Evolutionary conservation across 2,113 vertebrate species (phyloP).

Genomic region (Xyliphius kryptos): DNA sequence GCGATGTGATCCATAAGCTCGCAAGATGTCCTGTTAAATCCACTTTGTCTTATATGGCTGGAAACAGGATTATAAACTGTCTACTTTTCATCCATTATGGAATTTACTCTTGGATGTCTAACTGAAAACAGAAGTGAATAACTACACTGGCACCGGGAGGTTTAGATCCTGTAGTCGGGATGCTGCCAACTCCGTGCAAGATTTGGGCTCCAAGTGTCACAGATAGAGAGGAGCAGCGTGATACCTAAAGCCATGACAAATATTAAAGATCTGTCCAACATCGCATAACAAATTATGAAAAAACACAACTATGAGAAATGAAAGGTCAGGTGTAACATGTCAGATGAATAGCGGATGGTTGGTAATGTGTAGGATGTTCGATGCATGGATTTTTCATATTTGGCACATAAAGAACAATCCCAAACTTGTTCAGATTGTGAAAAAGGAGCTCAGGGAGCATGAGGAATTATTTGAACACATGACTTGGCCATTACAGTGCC

Average conservation of each 20-base stretch:
- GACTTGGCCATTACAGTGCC: too few relatives aligned
- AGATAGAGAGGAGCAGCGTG: neutral
- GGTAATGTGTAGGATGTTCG: too few relatives aligned
- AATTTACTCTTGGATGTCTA: conserved; percentile 38
- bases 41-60: conserved; percentile 45
- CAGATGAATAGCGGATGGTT: too few relatives aligned
- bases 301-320: too few relatives aligned
- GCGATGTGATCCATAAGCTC: conserved; percentile 35
- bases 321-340: too few relatives aligned
- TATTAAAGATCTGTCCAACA: neutral
- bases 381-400: too few relatives aligned
- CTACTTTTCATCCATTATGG: conserved; percentile 43
- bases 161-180: conserved; percentile 38
- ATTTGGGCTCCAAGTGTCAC: neutral
- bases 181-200: conserved; percentile 37
- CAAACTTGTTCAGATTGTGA: too few relatives aligned
- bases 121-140: conserved; percentile 36
- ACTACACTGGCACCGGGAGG: conserved; percentile 40
- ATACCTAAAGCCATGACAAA: neutral
- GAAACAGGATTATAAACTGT: conserved; percentile 44
- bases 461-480: too few relatives aligned
- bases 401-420: too few relatives aligned
- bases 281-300: neutral
- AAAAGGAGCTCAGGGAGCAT: too few relatives aligned
- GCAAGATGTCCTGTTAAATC: conserved; percentile 45